Evolutionary conservation across 2,113 vertebrate genomes (phyloP), one percentile per base, ranked within the genome.

Genomic region (Phalacrocorax carbo): DNA sequence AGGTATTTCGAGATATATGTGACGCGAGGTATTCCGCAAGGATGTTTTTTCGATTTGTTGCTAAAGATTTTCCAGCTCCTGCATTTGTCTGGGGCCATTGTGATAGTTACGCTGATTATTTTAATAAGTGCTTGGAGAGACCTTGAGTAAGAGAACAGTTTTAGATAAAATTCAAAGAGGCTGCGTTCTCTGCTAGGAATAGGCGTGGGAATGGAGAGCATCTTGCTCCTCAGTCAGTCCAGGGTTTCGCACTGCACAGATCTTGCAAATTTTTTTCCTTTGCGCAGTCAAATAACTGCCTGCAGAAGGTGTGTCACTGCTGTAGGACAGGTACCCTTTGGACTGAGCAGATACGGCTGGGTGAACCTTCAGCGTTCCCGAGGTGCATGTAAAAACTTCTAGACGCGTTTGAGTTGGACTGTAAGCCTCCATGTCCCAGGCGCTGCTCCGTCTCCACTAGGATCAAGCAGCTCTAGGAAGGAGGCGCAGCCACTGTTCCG

Each of bases 351-450:
- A 2, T 21, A 7, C 0, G 1, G 42, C 81, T 52, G 29, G 13
- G 10, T 12, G 40, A 62, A 6, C 42, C 3, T 0, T 30, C 46
- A 14, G 1, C 1, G 2, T 25, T 76, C 38, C 52, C 0, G 2
- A 30, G 61, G 21, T 7, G 60, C 69, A 10, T 5, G 7, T 66
- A 13, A 72, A 72, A 68, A 10, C 30, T 73, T 60, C 16, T 25
- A 32, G 38, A 38, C 0, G 2, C 20, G 36, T 62, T 48, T 22
- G 66, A 61, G 38, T 17, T 55, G 40, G 32, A 23, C 78, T 80
- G 18, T 17, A 32, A 71, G 25, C 20, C 26, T 54, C 42, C 52
- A 0, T 13, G 18, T 44, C 30, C 70, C 10, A 2, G n/a, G 13
- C 5, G 1, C 19, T 18, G 51, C 52, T 19, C 69, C 40, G 15